These are phyloP conservation scores for Muscicapa adusta DNA, from an alignment of 2,113 vertebrate species.

Conservation along the genomic window DNA sequence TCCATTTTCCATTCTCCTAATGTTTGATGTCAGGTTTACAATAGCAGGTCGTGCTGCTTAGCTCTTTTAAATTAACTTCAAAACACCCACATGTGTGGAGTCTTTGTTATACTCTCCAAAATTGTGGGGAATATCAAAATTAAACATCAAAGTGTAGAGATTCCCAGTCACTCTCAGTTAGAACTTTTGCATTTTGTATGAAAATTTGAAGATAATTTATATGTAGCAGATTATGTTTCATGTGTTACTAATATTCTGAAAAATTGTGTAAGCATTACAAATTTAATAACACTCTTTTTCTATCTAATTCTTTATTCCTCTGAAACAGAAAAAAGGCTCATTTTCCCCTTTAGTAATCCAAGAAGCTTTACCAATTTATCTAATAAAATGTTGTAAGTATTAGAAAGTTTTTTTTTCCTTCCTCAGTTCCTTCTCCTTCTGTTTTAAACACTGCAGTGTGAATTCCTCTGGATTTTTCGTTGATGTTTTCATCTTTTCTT, in stretches of 20 bases:
- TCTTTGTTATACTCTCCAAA: neutral
- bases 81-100: neutral
- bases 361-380: neutral
- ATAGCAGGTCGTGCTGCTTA: neutral
- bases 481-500: neutral
- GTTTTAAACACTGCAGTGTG: neutral
- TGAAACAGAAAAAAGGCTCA: neutral
- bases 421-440: neutral
- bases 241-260: neutral
- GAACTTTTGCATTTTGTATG: neutral
- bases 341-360: neutral
- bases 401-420: neutral
- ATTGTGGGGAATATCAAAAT: neutral
- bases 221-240: neutral
- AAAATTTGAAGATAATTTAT: neutral
- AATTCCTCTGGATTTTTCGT: neutral
- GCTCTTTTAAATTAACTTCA: neutral
- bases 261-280: neutral
- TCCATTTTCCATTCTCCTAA: neutral
- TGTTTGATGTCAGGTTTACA: neutral
- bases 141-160: neutral
- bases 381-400: neutral
- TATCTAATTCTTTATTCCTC: neutral
- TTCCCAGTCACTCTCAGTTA: neutral
- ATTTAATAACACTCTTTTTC: neutral